phyloP scores from a whole-genome alignment of 1,140 invertebrate genomes.

The Kradibia gibbosae region DNA sequence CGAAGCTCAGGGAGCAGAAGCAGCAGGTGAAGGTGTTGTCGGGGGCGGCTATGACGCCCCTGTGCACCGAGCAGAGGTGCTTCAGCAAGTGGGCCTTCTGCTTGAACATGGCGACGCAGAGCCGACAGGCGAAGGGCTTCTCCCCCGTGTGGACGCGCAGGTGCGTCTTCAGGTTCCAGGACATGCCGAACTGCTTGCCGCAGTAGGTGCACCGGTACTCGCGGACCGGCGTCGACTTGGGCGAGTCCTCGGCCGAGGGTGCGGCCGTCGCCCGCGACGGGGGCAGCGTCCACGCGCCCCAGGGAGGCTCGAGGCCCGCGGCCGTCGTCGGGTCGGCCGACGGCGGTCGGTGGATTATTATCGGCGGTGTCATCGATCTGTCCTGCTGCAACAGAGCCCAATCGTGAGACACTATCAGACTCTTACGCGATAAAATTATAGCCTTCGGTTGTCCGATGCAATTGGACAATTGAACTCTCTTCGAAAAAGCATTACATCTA shows the following conservation, averaged over 20 bases:
- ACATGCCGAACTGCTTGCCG: constrained; percentile 91
- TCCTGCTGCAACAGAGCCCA: constrained; percentile 58
- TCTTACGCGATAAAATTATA: no score
- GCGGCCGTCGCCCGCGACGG: constrained; percentile 75
- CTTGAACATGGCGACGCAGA: constrained; percentile 91
- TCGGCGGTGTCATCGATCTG: constrained; percentile 73
- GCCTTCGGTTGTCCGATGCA: no score
- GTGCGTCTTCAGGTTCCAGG: constrained; percentile 90
- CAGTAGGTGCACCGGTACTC: constrained; percentile 90
- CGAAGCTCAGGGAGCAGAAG: constrained; percentile 87
- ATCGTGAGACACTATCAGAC: neutral
- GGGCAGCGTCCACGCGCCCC: constrained; percentile 81
- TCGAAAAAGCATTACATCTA: no score
- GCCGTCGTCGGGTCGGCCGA: constrained; percentile 77
- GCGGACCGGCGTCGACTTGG: constrained; percentile 77
- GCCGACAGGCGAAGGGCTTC: constrained; percentile 88
- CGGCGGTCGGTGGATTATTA: constrained; percentile 79
- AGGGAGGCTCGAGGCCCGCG: constrained; percentile 71
- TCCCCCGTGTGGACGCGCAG: constrained; percentile 88
- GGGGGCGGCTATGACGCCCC: constrained; percentile 84
- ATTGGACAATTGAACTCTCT: no score
- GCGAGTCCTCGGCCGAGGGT: constrained; percentile 73
- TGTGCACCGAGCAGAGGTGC: constrained; percentile 88
- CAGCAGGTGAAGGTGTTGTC: constrained; percentile 85
- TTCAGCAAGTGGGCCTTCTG: constrained; percentile 89